Evolutionary conservation across 1,140 invertebrate species (phyloP).

Genomic region (Charaxes varanes): DNA sequence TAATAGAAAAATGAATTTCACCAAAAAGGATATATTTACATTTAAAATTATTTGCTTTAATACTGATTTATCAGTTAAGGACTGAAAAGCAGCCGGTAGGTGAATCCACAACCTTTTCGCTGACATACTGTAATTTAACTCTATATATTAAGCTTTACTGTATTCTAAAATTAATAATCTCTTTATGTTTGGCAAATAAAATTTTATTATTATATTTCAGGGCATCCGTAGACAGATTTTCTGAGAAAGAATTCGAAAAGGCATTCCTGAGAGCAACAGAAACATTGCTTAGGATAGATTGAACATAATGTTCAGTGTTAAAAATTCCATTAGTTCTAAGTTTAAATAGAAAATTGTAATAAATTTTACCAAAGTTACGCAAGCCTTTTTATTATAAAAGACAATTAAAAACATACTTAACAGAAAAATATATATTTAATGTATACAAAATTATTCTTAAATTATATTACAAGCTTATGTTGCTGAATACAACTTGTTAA

Average conservation of each 20-base stretch:
- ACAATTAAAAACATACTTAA: conserved; percentile 17
- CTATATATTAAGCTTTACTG: too few relatives aligned
- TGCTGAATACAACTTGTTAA: not conserved
- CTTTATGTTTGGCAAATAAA: not conserved
- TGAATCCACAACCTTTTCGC: too few relatives aligned
- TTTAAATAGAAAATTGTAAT: conserved; percentile 27
- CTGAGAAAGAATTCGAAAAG: conserved; percentile 82
- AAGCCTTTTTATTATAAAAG: conserved; percentile 26
- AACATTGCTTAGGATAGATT: conserved; percentile 76
- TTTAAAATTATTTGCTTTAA: too few relatives aligned
- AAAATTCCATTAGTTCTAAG: conserved; percentile 25
- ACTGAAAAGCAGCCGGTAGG: too few relatives aligned
- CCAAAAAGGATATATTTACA: too few relatives aligned
- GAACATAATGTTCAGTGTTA: conserved; percentile 10
- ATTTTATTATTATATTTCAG: conserved; percentile 66
- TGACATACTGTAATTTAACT: too few relatives aligned
- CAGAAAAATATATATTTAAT: conserved; percentile 22
- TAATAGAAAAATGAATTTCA: too few relatives aligned
- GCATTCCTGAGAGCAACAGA: conserved; percentile 82
- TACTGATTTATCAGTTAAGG: too few relatives aligned
- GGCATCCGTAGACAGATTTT: conserved; percentile 88
- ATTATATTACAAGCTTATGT: conserved; percentile 9
- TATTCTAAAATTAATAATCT: conserved; percentile 6
- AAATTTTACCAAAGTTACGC: conserved; percentile 44
- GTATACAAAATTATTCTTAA: conserved; percentile 12